Evolutionary conservation across 2,888 invertebrate species (phyloP), one percentile per base, ranked within the genome.

Genomic region (Drosophila rellima): DNA sequence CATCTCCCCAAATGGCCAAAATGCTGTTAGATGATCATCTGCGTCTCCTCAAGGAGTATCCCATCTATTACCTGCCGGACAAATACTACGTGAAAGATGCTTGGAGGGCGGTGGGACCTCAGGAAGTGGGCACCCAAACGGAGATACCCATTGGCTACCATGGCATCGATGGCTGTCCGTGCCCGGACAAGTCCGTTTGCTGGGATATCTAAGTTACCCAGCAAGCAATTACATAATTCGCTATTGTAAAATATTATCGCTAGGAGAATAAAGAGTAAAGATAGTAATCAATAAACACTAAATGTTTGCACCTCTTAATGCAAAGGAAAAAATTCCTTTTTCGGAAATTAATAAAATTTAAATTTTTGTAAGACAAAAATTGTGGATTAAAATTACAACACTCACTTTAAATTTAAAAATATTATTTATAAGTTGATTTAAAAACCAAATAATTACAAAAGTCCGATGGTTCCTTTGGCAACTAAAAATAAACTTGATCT

Each of bases 121-220:
- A 69, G n/a, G 50, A 80, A 10, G 55, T 55, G 69, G 26, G 47
- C 20, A 85, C 84, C 1, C 84, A 85, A 47, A 85, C 90, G 3
- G 90, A 85, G 5, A 45, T 70, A 2, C 47, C 37, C 0, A 63
- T 88, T 13, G 84, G 89, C 20, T 45, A 11, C 6, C 83, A 54
- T 11, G 90, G 84, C 31, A 39, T 88, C 64, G 84, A 86, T 17
- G 90, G 87, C 2, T 85, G 84, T 54, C 89, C 84, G 7, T 85
- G 84, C 50, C 20, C 39, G 0, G 56, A 86, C 0, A 85, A 85
- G 45, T 35, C 48, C 1, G 66, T 71, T 15, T 85, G 84, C 73
- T 88, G 82, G 71, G 87, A 88, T 54, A 42, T 89, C 0, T 74
- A 74, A 13, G 3, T 7, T 15, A 15, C 17, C 7, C 13, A n/a